Base-by-base conservation (phyloP, 2,888 invertebrate species). In the Hydraecia micacea region DNA sequence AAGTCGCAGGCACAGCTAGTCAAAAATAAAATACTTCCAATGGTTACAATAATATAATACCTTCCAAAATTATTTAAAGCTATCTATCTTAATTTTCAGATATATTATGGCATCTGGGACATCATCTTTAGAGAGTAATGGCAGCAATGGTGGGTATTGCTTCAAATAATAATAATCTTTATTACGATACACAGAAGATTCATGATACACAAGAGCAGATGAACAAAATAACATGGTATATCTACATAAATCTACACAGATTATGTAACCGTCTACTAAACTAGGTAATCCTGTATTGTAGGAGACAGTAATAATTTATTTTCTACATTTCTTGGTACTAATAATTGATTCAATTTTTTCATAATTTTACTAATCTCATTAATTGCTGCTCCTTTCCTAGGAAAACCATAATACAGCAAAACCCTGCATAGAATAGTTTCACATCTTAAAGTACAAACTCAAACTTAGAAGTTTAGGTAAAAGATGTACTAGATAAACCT, bases 51-150 rank as follows among this genome's bases (percentile, higher is more conserved):
- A 49, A 15, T 8, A 49, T 15, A 49, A 32, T 15, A 52, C 0
- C 2, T 28, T 21, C 28, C 5, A 21, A 21, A 49, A 32, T 8
- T 7, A 21, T 42, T 13, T 32, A 70, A n/a, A 70, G 18, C 11
- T n/a, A 39, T 55, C 77, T 75, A 18, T 77, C 75, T 87, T 85
- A 80, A 85, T 88, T 95, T 96, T 90, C 94, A 95, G 95, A 91
- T 90, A 93, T 95, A 96, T 95, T 95, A 98, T 98, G 98, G 98
- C 98, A 97, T 98, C 98, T 94, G 98, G 98, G 91, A 98, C 98
- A 94, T 98, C 98, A 92, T 98, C 98, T 89, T 96, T 98, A 96
- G 98, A 98, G 94, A 98, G 98, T 94, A 98, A 98, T 95, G 98
- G 98, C 93, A 98, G 98, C 95, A 98, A 98, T 97, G 98, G 98